Evolutionary conservation across 2,797 vertebrate species (phyloP).

Genomic region (Momotus momota): DNA sequence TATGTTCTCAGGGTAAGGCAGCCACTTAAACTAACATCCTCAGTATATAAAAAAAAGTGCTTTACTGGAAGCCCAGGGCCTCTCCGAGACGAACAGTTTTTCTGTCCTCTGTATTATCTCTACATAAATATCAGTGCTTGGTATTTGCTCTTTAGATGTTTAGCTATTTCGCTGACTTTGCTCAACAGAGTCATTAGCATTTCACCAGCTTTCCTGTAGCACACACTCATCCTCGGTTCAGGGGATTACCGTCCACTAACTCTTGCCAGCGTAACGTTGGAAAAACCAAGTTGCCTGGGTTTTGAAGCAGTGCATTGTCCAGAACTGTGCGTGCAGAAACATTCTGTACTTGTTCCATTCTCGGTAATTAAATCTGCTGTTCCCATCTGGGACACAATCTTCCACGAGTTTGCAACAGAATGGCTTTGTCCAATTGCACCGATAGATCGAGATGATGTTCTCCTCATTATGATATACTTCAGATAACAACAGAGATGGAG

Average conservation of each 20-base stretch:
- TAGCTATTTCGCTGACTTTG: neutral
- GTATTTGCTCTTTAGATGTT: conserved; percentile 42
- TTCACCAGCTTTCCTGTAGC: neutral
- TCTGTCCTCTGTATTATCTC: neutral
- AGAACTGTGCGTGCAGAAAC: neutral
- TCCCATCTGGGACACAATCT: conserved; percentile 3
- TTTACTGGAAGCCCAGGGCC: neutral
- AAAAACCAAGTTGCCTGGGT: neutral
- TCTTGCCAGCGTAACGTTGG: neutral
- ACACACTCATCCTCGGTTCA: neutral
- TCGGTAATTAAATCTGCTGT: conserved; percentile 52
- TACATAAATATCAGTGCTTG: conserved; percentile 49
- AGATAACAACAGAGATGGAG: neutral
- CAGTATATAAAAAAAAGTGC: fast-evolving
- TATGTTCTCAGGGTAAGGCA: neutral
- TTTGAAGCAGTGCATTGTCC: neutral
- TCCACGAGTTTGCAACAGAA: neutral
- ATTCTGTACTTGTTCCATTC: neutral
- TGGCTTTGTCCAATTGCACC: conserved; percentile 26
- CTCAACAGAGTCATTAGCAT: conserved; percentile 28
- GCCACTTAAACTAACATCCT: neutral
- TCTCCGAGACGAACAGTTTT: neutral
- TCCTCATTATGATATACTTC: neutral
- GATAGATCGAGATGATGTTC: neutral
- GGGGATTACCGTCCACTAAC: neutral